Percentiles rank a stretch among this genome's conserved stretches.
Conservation (phyloP, 2,888 invertebrate genomes). For the Eupithecia subfuscata region DNA sequence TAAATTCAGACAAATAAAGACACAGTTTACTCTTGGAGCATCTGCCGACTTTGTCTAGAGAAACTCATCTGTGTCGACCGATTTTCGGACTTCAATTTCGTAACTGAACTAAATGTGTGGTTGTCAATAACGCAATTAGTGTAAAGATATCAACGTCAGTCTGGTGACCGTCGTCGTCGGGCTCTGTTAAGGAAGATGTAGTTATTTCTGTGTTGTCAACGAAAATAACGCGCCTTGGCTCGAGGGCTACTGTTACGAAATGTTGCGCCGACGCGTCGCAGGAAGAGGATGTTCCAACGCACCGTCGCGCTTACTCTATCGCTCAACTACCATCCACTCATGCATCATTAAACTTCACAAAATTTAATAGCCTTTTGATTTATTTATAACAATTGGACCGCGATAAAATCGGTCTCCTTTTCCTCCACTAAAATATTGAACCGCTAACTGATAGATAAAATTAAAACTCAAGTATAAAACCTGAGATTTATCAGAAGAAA, state of each 20-base stretch:
- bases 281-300: constrained; percentile 76
- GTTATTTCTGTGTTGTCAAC: constrained; percentile 83
- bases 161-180: constrained; percentile 68
- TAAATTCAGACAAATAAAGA: constrained; percentile 1
- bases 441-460: not conserved
- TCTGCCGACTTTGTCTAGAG: constrained; percentile 30
- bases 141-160: constrained; percentile 80
- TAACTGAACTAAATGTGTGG: constrained; percentile 68
- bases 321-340: constrained; percentile 44
- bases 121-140: constrained; percentile 83
- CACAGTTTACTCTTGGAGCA: not conserved
- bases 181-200: constrained; percentile 72
- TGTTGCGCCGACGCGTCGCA: constrained; percentile 59
- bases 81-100: constrained; percentile 52
- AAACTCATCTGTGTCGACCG: constrained; percentile 43
- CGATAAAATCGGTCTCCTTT: not conserved
- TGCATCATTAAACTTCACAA: constrained; percentile 49
- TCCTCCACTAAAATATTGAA: not conserved
- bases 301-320: constrained; percentile 45
- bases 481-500: not conserved
- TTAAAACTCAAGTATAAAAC: not conserved
- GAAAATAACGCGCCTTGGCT: constrained; percentile 74
- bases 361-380: constrained; percentile 32
- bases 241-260: constrained; percentile 77
- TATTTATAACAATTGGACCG: constrained; percentile 23